phyloP scores from a whole-genome alignment of 2,888 invertebrate genomes.

The Timema podura region DNA sequence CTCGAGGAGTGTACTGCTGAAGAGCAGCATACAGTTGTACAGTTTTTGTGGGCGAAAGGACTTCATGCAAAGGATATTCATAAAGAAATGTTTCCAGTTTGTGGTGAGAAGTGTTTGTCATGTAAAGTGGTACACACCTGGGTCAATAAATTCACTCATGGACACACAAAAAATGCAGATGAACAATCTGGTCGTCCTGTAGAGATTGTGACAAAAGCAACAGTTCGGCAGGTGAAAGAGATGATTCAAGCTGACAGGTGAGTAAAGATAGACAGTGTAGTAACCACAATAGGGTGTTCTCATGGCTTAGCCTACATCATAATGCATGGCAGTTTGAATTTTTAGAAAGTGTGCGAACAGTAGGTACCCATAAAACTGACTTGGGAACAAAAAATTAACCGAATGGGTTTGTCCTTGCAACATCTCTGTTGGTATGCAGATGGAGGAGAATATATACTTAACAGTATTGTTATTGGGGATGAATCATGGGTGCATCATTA shows the following conservation, averaged over 20 bases:
- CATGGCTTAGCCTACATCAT: not conserved
- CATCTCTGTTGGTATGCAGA: too few species aligned
- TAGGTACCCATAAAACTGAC: not conserved
- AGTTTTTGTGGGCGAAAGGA: too few species aligned
- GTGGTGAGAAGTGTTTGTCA: constrained; percentile 1
- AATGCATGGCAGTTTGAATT: too few species aligned
- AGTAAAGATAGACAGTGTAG: not conserved
- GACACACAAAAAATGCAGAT: not conserved
- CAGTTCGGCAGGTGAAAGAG: not conserved
- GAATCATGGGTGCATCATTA: not conserved
- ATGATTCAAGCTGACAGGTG: not conserved
- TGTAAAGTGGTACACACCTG: not conserved
- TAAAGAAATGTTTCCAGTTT: constrained; percentile 1
- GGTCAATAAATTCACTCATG: not conserved
- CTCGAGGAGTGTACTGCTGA: too few species aligned
- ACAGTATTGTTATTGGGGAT: not conserved
- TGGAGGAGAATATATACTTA: too few species aligned
- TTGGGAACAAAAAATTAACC: not conserved
- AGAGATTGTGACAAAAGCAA: constrained; percentile 10
- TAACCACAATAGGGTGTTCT: constrained; percentile 4
- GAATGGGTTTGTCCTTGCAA: not conserved
- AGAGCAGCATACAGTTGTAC: too few species aligned
- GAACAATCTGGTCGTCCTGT: not conserved
- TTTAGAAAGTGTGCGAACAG: not conserved
- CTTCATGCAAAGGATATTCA: constrained; percentile 2